Base-by-base conservation (phyloP, 1,140 invertebrate genomes). In the Diprion similis region DNA sequence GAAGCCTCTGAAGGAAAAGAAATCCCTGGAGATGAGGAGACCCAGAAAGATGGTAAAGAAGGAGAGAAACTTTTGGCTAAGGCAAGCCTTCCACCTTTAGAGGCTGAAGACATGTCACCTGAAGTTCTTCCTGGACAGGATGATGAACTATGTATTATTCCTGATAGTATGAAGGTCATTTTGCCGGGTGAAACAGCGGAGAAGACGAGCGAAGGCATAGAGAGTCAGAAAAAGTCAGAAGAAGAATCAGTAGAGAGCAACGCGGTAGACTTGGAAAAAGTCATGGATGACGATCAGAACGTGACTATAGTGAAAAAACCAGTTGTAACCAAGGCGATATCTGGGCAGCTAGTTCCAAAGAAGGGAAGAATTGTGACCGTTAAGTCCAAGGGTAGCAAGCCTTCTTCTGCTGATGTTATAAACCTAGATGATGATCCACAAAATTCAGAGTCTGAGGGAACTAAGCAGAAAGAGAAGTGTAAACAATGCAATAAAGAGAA, bases 131-230 rank as follows among this genome's bases (percentile, higher is more conserved):
- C 86, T 15, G 86, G 86, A 10, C 86, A 88, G 74, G 86, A 89
- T 70, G 84, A 88, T 59, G 86, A 88, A 46, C 74, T 88, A 1
- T 88, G 87, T 69, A 88, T 88, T 24, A 86, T 88, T 46, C 86
- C 86, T 18, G 86, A 88, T 65, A 85, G 79, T 48, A 87, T 86
- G 83, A 87, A 87, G 78, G 77, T 82, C 17, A 78, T 84, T 72
- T 74, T 81, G 46, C 79, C 81, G 51, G 73, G 69, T 46, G 76
- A 79, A 70, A 66, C 76, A 24, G 37, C 66, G 3, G 68, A 79
- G 68, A 47, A 73, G 10, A 45, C 46, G 24, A 46, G 59, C 75
- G 65, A 78, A 75, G 19, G 19, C 8, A 64, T 65, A 37, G 47
- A 67, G 67, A 10, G 46, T n/a, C 13, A 46, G 13, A 66, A 10